Conservation (phyloP, 2,797 vertebrate species). For the Avahi laniger region DNA sequence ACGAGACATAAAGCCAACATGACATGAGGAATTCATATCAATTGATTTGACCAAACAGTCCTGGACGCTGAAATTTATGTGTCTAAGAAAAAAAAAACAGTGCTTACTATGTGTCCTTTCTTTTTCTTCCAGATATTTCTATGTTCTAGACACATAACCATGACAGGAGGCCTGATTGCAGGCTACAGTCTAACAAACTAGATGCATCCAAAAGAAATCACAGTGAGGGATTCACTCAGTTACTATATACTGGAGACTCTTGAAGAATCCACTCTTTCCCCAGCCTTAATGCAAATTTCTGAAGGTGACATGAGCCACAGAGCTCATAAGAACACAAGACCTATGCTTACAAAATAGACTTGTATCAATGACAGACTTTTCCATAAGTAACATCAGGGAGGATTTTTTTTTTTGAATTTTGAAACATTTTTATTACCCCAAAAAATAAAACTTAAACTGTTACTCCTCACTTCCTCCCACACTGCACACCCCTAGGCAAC, state of each 20-base stretch:
- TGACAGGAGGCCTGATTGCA: background rate
- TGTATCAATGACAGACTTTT: background rate
- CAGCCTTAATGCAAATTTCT: background rate
- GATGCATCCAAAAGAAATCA: background rate
- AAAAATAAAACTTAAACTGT: constrained; percentile 24
- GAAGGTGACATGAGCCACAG: background rate
- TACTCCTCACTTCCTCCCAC: background rate
- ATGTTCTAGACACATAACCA: background rate
- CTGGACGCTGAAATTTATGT: background rate
- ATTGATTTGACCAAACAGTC: background rate
- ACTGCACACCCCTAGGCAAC: background rate
- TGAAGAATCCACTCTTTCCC: background rate
- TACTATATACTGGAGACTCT: background rate
- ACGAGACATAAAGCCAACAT: background rate
- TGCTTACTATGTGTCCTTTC: background rate
- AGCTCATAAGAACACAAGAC: background rate
- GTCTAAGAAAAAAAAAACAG: background rate
- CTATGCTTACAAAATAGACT: background rate
- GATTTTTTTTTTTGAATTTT: background rate
- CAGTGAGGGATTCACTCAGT: background rate
- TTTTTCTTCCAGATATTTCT: background rate
- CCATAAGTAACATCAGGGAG: background rate
- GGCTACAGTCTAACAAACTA: background rate
- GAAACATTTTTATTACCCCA: background rate
- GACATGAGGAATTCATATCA: background rate